These are phyloP conservation scores for Ursus arctos DNA, from an alignment of 2,113 vertebrate species.

Conservation along the genomic window DNA sequence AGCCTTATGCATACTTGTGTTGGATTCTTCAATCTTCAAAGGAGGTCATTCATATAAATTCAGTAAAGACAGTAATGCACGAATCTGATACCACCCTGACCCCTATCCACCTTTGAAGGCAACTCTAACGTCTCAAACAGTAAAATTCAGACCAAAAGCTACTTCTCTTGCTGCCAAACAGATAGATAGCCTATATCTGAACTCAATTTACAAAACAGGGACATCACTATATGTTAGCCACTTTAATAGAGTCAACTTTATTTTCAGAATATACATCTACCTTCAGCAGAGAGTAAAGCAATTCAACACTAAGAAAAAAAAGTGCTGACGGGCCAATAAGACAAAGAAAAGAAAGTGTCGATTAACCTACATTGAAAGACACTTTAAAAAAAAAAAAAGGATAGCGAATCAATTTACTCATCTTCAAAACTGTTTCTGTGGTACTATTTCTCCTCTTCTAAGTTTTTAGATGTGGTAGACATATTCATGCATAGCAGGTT, in stretches of 20 bases:
- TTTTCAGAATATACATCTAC: slow-evolving; percentile 90
- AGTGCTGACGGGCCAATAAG: slow-evolving; percentile 76
- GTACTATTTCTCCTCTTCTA: slow-evolving; percentile 69
- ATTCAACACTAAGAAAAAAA: slow-evolving; percentile 84
- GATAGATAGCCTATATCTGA: slow-evolving; percentile 91
- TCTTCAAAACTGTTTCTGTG: slow-evolving; percentile 58
- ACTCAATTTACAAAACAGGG: slow-evolving; percentile 92
- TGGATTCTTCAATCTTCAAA: slow-evolving; percentile 89
- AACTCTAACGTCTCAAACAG: slow-evolving; percentile 90
- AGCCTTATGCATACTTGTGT: slow-evolving; percentile 82
- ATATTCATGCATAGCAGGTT: slow-evolving; percentile 71
- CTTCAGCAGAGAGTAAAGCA: slow-evolving; percentile 85
- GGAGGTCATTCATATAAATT: slow-evolving; percentile 92
- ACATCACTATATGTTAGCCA: slow-evolving; percentile 90
- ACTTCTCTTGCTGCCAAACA: slow-evolving; percentile 89
- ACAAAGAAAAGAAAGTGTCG: slow-evolving; percentile 75
- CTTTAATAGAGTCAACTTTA: slow-evolving; percentile 90
- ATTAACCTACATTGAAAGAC: slow-evolving; percentile 75
- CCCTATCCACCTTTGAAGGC: slow-evolving; percentile 87
- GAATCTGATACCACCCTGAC: slow-evolving; percentile 90
- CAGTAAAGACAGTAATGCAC: slow-evolving; percentile 91
- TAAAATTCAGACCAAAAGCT: slow-evolving; percentile 89
- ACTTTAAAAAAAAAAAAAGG: slow-evolving; percentile 28
- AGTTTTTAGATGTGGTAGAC: slow-evolving; percentile 61
- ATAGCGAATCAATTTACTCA: slow-evolving; percentile 42